Percentiles rank a stretch among this genome's conserved stretches.
phyloP scores from a whole-genome alignment of 2,113 vertebrate species.

The Anser brachyrhynchus region DNA sequence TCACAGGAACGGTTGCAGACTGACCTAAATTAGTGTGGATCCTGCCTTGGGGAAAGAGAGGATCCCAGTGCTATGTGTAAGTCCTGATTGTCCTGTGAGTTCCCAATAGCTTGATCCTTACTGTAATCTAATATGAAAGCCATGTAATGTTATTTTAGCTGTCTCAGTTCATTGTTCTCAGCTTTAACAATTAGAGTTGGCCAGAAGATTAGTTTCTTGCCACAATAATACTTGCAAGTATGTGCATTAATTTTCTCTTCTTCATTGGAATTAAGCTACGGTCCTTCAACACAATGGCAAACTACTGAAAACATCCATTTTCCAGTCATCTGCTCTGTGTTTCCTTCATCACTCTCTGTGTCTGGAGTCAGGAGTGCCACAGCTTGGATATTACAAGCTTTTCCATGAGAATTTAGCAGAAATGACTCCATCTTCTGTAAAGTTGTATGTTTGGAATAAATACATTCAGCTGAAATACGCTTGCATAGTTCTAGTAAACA shows the following conservation, averaged over 20 bases:
- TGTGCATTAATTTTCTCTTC: neutral
- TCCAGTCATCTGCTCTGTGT: neutral
- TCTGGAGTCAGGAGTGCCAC: neutral
- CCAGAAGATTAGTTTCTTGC: neutral
- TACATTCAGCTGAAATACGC: neutral
- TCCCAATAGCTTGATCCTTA: neutral
- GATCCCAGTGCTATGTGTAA: neutral
- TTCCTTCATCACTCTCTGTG: neutral
- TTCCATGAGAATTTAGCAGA: neutral
- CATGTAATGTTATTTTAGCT: neutral
- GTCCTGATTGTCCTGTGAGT: neutral
- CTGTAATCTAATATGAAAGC: neutral
- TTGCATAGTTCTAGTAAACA: neutral
- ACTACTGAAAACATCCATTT: neutral
- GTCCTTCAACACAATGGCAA: neutral
- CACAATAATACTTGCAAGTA: neutral
- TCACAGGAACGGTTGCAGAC: neutral
- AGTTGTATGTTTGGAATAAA: neutral
- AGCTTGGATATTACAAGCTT: neutral
- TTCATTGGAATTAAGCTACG: neutral
- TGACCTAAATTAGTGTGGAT: constrained; percentile 28
- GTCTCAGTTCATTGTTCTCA: neutral
- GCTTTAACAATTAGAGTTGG: neutral
- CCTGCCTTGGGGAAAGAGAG: neutral
- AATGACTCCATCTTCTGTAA: neutral